These are phyloP conservation scores for Nasonia vitripennis DNA, from an alignment of 1,140 invertebrate genomes.

Conservation along the genomic window DNA sequence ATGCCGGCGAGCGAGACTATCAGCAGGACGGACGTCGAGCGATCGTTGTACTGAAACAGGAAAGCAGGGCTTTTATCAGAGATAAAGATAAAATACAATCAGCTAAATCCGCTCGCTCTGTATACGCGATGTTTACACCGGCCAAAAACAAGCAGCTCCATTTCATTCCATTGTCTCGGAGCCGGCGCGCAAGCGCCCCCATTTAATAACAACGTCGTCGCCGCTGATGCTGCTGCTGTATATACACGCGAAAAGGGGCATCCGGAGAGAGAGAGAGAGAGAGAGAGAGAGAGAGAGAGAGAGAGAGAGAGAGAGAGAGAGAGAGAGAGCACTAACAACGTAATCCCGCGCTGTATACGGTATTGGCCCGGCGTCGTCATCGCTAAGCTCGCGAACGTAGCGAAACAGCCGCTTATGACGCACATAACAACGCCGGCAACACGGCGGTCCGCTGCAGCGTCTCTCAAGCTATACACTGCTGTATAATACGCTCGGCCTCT, in stretches of 20 bases:
- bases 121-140: slow-evolving; percentile 12
- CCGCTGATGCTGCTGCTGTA: too few relatives aligned
- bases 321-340: too few relatives aligned
- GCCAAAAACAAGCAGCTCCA: slow-evolving; percentile 48
- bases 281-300: too few relatives aligned
- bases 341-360: slow-evolving; percentile 10
- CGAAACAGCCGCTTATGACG: too few relatives aligned
- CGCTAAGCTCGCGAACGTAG: neutral
- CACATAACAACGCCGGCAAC: too few relatives aligned
- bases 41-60: slow-evolving; percentile 78
- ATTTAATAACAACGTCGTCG: slow-evolving; percentile 30
- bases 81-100: too few relatives aligned
- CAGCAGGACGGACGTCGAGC: slow-evolving; percentile 83
- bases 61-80: slow-evolving; percentile 40
- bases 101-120: too few relatives aligned
- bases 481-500: neutral
- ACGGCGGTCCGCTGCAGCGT: neutral
- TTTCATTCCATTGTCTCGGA: slow-evolving; percentile 47
- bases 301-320: too few relatives aligned
- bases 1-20: slow-evolving; percentile 85
- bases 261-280: too few relatives aligned
- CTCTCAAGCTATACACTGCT: neutral
- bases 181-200: neutral
- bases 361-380: slow-evolving; percentile 35
- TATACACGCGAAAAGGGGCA: neutral